phyloP scores from a whole-genome alignment of 2,113 vertebrate species.

The Melanocharis versteri region DNA sequence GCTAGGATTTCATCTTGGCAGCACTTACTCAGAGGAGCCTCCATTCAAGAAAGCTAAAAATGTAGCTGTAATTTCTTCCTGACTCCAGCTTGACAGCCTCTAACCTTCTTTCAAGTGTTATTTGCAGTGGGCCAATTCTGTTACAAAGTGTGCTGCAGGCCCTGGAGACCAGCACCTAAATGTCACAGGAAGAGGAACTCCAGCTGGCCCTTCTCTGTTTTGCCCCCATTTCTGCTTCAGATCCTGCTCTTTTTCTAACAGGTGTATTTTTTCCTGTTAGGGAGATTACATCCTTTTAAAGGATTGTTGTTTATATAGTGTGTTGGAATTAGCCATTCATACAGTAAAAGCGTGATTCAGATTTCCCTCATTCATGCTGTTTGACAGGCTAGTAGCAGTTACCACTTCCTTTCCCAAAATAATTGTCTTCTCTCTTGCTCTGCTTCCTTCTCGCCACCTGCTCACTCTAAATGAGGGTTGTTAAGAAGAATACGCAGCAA shows the following conservation, averaged over 20 bases:
- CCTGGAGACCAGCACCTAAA: not conserved
- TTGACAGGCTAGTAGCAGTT: conserved; percentile 38
- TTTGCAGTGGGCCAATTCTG: not conserved
- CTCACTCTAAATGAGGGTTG: not conserved
- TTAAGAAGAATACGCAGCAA: not conserved
- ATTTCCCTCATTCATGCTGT: conserved; percentile 16
- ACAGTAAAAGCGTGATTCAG: conserved; percentile 18
- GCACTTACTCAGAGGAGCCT: not conserved
- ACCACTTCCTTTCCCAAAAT: conserved; percentile 46
- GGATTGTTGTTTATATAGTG: not conserved
- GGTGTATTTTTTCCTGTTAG: not conserved
- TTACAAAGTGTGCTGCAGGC: not conserved
- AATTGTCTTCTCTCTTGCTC: conserved; percentile 6
- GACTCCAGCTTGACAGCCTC: not conserved
- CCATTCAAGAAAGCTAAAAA: conserved; percentile 9
- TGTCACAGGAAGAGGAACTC: not conserved
- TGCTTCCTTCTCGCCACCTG: conserved; percentile 49
- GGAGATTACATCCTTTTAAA: not conserved
- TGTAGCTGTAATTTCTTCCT: not conserved
- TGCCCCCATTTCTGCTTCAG: not conserved
- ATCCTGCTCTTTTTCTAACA: not conserved
- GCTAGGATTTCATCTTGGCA: conserved; percentile 6
- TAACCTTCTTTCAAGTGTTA: not conserved
- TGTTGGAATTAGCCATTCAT: not conserved
- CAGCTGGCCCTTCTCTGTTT: not conserved